These are phyloP conservation scores for Pseudoatta argentina DNA, from an alignment of 1,140 invertebrate species.

Conservation along the genomic window DNA sequence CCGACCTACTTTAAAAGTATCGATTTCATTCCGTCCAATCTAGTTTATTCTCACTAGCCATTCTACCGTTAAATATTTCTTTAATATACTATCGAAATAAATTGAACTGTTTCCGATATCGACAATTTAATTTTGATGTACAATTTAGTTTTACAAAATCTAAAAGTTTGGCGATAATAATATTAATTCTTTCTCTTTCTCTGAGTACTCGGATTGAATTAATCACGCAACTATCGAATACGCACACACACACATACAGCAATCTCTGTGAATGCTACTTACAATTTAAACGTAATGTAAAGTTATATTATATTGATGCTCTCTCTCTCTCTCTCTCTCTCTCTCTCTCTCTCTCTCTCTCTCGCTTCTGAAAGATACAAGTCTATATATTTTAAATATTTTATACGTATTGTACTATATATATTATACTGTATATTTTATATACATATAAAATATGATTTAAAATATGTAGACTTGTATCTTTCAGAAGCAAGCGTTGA, in stretches of 20 bases:
- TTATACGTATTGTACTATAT: neutral
- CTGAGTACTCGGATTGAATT: neutral
- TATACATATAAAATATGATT: neutral
- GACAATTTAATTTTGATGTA: neutral
- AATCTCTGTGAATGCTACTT: neutral
- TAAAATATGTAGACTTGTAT: neutral
- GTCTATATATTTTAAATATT: neutral
- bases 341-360: too few species aligned
- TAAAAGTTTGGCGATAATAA: neutral
- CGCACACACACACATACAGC: neutral
- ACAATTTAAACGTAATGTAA: neutral
- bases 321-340: too few species aligned
- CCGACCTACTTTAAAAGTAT: conserved; percentile 31
- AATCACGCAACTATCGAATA: neutral
- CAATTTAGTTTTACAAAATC: neutral
- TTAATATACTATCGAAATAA: conserved; percentile 36
- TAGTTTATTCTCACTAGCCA: conserved; percentile 1
- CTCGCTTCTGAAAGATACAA: neutral
- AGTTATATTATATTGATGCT: neutral
- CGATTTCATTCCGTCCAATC: conserved; percentile 30
- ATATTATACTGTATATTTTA: neutral
- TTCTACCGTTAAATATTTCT: conserved; percentile 18
- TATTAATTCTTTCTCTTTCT: neutral
- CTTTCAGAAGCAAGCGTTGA: neutral
- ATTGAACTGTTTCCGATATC: conserved; percentile 35